Percentiles rank a stretch among this genome's conserved stretches.
Conservation (phyloP, 2,888 invertebrate species). For the Flabesymbios commensalis region DNA sequence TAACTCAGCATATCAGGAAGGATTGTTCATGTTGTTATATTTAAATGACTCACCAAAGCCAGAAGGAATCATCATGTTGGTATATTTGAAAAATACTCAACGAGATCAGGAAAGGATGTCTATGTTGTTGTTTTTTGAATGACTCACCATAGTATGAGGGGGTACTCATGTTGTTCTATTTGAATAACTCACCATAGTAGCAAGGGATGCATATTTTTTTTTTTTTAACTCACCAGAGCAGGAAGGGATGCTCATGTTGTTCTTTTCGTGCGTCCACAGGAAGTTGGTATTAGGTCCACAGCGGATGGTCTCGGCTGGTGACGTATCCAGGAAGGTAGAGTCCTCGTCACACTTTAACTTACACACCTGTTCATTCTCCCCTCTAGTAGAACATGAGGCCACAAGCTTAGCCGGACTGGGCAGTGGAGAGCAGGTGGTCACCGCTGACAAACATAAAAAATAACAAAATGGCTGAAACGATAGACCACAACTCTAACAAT, state of each 20-base stretch:
- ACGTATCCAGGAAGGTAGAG: too few relatives aligned
- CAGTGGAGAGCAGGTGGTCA: constrained; percentile 32
- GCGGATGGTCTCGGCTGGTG: too few relatives aligned
- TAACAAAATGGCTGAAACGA: too few relatives aligned
- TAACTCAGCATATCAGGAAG: too few relatives aligned
- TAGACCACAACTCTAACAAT: too few relatives aligned
- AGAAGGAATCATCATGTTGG: neutral
- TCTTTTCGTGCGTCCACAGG: constrained; percentile 47
- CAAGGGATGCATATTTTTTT: too few relatives aligned
- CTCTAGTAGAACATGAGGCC: constrained; percentile 38
- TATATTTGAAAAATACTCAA: neutral
- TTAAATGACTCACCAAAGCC: neutral
- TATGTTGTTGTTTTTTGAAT: too few relatives aligned
- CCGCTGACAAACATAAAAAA: neutral
- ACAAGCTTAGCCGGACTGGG: constrained; percentile 42
- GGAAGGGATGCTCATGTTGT: constrained; percentile 44
- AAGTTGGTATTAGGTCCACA: constrained; percentile 50
- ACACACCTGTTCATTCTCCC: constrained; percentile 43
- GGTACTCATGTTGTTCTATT: too few relatives aligned
- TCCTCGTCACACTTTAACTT: too few relatives aligned
- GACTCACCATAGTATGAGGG: too few relatives aligned
- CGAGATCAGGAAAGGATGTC: neutral
- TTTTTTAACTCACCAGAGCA: constrained; percentile 52
- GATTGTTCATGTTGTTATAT: too few relatives aligned
- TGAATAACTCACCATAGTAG: too few relatives aligned